Evolutionary conservation across 1,140 invertebrate genomes (phyloP).

Genomic region (Meloidogyne exigua): DNA sequence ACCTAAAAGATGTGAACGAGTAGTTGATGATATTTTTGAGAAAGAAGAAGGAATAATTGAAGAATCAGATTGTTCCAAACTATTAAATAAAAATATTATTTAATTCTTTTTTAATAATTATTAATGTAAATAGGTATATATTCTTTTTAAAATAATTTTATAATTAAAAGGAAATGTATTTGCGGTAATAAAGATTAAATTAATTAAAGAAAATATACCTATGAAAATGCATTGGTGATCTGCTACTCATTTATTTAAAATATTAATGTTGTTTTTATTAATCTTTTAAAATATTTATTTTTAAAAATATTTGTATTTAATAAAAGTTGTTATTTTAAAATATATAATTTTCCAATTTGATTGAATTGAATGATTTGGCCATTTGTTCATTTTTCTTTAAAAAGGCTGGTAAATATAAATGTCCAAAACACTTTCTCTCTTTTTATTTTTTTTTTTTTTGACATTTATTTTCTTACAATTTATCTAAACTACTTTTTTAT

Average conservation of each 20-base stretch:
- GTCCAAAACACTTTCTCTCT: no score
- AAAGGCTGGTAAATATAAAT: neutral
- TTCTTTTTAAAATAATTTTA: no score
- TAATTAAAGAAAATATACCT: neutral
- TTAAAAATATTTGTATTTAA: no score
- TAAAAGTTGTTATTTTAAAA: no score
- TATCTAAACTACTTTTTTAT: no score
- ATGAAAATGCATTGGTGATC: neutral
- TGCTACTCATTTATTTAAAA: neutral
- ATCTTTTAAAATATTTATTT: neutral
- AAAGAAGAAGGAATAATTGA: neutral
- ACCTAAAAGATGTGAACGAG: slow-evolving; percentile 2
- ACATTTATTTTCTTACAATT: no score
- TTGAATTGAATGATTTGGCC: neutral
- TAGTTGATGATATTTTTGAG: neutral
- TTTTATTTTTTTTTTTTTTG: no score
- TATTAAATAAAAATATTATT: neutral
- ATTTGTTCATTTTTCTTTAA: neutral
- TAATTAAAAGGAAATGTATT: no score
- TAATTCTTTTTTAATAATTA: neutral
- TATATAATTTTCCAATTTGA: neutral
- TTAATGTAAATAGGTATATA: no score
- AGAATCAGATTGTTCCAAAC: neutral
- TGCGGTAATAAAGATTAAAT: neutral
- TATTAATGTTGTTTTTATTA: neutral